phyloP scores from a whole-genome alignment of 2,113 vertebrate genomes.

The Seriola rivoliana region DNA sequence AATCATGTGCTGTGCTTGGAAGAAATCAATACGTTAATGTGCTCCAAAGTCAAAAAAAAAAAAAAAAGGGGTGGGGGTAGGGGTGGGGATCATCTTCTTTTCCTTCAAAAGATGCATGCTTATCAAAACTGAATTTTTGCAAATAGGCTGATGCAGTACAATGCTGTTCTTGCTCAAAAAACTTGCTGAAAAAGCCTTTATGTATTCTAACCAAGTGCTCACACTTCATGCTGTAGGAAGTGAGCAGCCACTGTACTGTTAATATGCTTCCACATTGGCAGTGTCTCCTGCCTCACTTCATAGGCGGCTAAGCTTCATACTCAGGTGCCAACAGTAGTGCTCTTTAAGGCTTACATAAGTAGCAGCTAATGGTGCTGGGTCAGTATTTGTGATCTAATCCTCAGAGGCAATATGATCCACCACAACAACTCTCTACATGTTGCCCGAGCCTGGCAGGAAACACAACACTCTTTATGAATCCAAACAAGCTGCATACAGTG shows the following conservation, averaged over 20 bases:
- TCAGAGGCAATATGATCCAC: slow-evolving; percentile 63
- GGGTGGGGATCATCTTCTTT: slow-evolving; percentile 35
- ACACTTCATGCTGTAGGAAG: slow-evolving; percentile 51
- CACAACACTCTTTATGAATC: slow-evolving; percentile 60
- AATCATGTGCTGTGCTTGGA: slow-evolving; percentile 51
- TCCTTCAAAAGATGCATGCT: slow-evolving; percentile 63
- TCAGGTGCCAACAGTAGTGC: slow-evolving; percentile 58
- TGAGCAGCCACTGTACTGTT: slow-evolving; percentile 56
- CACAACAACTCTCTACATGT: slow-evolving; percentile 69
- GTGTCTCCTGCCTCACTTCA: slow-evolving; percentile 48
- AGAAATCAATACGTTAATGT: slow-evolving; percentile 51
- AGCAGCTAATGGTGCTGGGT: slow-evolving; percentile 63
- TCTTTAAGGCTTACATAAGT: slow-evolving; percentile 73
- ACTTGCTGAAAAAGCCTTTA: slow-evolving; percentile 72
- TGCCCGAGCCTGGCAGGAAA: slow-evolving; percentile 56
- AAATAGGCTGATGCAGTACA: slow-evolving; percentile 71
- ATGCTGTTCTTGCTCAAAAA: slow-evolving; percentile 70
- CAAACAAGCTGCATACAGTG: slow-evolving; percentile 56
- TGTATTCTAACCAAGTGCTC: slow-evolving; percentile 60
- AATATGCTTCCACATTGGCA: slow-evolving; percentile 55
- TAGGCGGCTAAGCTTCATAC: slow-evolving; percentile 52
- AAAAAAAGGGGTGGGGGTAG: not conserved
- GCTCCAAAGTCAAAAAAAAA: slow-evolving; percentile 43
- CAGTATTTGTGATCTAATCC: slow-evolving; percentile 72
- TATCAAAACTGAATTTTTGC: slow-evolving; percentile 70